phyloP scores from a whole-genome alignment of 2,113 vertebrate genomes.

The Phrynosoma blainvillii region DNA sequence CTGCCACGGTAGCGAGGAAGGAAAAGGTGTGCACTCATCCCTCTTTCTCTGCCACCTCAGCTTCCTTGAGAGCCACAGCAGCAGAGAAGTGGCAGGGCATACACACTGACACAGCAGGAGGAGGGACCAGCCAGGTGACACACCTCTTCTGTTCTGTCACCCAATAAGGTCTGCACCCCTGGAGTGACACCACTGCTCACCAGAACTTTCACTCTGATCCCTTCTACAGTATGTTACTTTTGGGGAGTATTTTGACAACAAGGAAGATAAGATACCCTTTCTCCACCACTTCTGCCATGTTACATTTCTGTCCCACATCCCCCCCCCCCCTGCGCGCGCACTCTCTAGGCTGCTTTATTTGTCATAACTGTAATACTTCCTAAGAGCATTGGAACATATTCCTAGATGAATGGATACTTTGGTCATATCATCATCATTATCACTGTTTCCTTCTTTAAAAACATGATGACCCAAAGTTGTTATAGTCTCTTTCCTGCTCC shows the following conservation, averaged over 20 bases:
- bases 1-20: too few relatives aligned
- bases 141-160: too few relatives aligned
- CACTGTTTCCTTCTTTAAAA: not conserved
- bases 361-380: not conserved
- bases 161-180: too few relatives aligned
- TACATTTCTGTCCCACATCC: not conserved
- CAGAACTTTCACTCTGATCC: not conserved
- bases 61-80: too few relatives aligned
- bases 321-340: not conserved
- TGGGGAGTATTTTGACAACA: not conserved
- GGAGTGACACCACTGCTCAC: not conserved
- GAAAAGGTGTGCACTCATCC: too few relatives aligned
- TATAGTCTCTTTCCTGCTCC: not conserved
- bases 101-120: too few relatives aligned
- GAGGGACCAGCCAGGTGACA: too few relatives aligned
- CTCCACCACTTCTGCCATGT: not conserved
- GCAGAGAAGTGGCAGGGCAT: too few relatives aligned
- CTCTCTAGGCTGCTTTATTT: not conserved
- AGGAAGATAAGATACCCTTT: too few relatives aligned
- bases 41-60: too few relatives aligned
- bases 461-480: not conserved
- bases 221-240: not conserved
- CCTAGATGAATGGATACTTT: not conserved
- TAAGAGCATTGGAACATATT: not conserved
- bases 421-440: not conserved